These are phyloP conservation scores for Cepaea nemoralis DNA, from an alignment of 1,140 invertebrate species.

Conservation along the genomic window DNA sequence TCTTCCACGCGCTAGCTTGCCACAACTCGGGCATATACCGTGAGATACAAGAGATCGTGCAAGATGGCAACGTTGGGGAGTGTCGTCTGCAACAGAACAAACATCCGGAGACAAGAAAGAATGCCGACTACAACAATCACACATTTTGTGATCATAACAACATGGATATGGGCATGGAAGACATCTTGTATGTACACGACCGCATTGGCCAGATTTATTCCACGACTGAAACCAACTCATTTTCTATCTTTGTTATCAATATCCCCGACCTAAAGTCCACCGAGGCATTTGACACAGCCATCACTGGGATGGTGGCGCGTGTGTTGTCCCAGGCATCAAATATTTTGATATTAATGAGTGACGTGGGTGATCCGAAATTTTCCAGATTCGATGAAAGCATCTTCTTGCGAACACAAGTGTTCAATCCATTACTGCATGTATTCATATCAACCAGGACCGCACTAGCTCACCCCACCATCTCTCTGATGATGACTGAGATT, in stretches of 20 bases:
- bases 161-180: neutral
- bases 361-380: slow-evolving; percentile 22
- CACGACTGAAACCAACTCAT: neutral
- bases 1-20: neutral
- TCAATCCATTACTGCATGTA: slow-evolving; percentile 6
- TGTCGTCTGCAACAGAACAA: neutral
- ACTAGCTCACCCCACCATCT: neutral
- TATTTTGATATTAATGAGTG: neutral
- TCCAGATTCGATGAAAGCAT: slow-evolving; percentile 9
- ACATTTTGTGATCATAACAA: neutral
- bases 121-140: too few relatives aligned
- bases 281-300: neutral
- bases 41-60: neutral
- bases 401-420: slow-evolving; percentile 8
- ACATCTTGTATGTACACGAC: neutral
- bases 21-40: neutral
- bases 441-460: neutral
- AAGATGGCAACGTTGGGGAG: neutral
- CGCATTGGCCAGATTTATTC: neutral
- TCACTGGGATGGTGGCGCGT: neutral
- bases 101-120: neutral
- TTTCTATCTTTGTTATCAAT: neutral
- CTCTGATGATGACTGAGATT: too few relatives aligned
- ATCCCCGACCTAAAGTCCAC: neutral
- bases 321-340: neutral